Base-by-base conservation (phyloP, 2,888 invertebrate species). In the Epirrhoe alternata region DNA sequence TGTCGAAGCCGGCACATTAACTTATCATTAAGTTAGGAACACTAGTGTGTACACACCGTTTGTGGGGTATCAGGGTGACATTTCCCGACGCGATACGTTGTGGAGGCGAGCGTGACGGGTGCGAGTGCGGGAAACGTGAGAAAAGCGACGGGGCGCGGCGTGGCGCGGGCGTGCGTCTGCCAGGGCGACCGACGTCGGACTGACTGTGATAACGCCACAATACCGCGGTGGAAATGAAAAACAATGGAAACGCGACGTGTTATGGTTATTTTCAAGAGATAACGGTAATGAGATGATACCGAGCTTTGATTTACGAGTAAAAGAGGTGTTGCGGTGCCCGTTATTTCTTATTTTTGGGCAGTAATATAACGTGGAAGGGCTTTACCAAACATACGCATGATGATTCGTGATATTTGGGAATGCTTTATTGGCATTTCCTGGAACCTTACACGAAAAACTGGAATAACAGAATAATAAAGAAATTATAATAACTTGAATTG, bases 121-220 rank as follows among this genome's bases (percentile, higher is more conserved):
- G 82, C 82, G 85, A 84, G 80, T 84, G 86, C 84, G 81, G 87
- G 81, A 86, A 89, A 85, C 77, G 82, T 77, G 78, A 74, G 82
- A 75, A 78, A 84, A 80, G 73, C 70, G 67, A 55, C 66, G 60
- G 59, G 66, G 66, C 66, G 66, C 60, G 72, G 61, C 65, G 71
- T 66, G 73, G 71, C 76, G 76, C 83, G 79, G 69, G 77, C 92
- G 90, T 90, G 89, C 87, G 88, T 73, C 76, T 75, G 71, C 73
- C 75, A 71, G 73, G 78, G 79, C 87, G 84, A 75, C 81, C 85
- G 84, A 80, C 79, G 80, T 77, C 80, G 76, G 79, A 92, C 91
- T 92, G 90, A 83, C 80, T 76, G 78, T 91, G 92, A 92, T 92
- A 92, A 92, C 80, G 74, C 74, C 77, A 72, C 86, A 85, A 85